Evolutionary conservation across 2,888 invertebrate genomes (phyloP).

Genomic region (Perizoma flavofasciatum): DNA sequence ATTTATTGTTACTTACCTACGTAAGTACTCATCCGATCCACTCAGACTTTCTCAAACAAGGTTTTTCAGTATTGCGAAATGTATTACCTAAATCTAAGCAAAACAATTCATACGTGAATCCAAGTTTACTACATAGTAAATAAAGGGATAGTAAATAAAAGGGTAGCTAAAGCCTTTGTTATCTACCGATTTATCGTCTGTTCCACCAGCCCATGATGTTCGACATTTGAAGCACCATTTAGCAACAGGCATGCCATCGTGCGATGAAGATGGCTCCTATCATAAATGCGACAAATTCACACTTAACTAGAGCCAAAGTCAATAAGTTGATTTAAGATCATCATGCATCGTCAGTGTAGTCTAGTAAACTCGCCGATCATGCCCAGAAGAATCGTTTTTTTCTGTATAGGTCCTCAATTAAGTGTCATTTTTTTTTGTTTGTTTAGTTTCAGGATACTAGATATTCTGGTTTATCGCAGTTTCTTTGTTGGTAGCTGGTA

Average conservation of each 20-base stretch:
- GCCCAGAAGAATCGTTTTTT: too few species aligned
- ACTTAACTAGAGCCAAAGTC: background rate
- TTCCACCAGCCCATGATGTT: conserved; percentile 8
- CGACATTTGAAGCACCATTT: conserved; percentile 23
- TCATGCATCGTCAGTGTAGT: too few species aligned
- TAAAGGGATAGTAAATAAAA: conserved; percentile 2
- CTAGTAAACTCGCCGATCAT: too few species aligned
- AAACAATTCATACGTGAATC: background rate
- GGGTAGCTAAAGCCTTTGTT: conserved; percentile 1
- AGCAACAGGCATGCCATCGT: conserved; percentile 19
- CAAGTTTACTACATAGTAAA: background rate
- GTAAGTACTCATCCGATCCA: background rate
- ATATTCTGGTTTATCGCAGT: too few species aligned
- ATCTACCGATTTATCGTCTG: conserved; percentile 17
- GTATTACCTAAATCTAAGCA: background rate
- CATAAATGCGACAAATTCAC: background rate
- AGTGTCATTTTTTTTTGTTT: too few species aligned
- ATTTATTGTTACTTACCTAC: background rate
- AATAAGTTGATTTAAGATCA: too few species aligned
- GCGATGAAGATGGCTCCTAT: conserved; percentile 9
- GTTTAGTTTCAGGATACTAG: too few species aligned
- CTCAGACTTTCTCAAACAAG: background rate
- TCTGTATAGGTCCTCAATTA: too few species aligned
- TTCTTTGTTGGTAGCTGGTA: too few species aligned
- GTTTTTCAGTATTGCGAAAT: background rate